phyloP scores from a whole-genome alignment of 2,888 invertebrate species.

The Choreutis nemorana region DNA sequence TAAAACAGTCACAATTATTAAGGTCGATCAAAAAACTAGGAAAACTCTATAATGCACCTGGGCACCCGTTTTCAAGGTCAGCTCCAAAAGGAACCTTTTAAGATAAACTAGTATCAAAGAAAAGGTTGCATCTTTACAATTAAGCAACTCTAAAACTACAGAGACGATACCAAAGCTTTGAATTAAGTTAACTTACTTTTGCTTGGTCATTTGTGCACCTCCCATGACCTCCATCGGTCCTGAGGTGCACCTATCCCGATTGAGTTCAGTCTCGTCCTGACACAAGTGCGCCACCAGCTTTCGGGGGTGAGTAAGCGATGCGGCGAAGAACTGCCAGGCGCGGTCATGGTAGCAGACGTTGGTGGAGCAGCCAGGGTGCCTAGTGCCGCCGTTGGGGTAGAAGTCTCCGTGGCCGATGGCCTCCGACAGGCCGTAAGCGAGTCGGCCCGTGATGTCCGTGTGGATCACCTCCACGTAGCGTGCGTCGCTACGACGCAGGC shows the following conservation, averaged over 20 bases:
- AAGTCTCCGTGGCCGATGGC: constrained; percentile 8
- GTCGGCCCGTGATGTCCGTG: constrained; percentile 5
- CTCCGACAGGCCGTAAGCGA: constrained; percentile 7
- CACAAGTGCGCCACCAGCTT: constrained; percentile 7
- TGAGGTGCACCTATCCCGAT: constrained; percentile 5
- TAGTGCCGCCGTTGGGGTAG: constrained; percentile 20
- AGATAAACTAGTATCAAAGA: too few relatives aligned
- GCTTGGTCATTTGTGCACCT: not conserved
- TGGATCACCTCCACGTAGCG: constrained; percentile 17
- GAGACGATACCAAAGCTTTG: too few relatives aligned
- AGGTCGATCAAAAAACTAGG: too few relatives aligned
- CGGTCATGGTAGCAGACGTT: constrained; percentile 11
- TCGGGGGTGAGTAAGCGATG: constrained; percentile 5
- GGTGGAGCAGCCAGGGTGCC: constrained; percentile 9
- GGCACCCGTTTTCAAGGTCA: too few relatives aligned
- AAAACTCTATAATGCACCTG: too few relatives aligned
- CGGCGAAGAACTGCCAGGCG: constrained; percentile 8
- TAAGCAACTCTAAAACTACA: too few relatives aligned
- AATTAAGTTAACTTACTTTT: not conserved
- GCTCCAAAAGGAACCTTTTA: too few relatives aligned
- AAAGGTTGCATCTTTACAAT: too few relatives aligned
- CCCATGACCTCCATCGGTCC: constrained; percentile 5
- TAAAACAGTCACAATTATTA: too few relatives aligned
- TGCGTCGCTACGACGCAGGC: constrained; percentile 6
- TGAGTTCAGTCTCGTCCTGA: constrained; percentile 6